Evolutionary conservation across 2,797 vertebrate genomes (phyloP).

Genomic region (Mus caroli): DNA sequence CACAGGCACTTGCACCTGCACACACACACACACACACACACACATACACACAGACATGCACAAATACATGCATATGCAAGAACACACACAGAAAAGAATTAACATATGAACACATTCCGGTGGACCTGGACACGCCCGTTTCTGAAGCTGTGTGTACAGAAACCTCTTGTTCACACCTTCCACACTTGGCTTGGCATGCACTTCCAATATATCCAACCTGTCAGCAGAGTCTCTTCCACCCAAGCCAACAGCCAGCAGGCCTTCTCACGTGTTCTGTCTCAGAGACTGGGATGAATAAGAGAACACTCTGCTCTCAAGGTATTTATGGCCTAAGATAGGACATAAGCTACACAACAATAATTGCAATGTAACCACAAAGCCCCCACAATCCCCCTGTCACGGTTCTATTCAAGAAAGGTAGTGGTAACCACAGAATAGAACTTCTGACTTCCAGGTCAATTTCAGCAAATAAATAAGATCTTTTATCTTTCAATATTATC

Average conservation of each 20-base stretch:
- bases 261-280: not conserved
- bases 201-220: rapidly evolving
- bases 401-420: not conserved
- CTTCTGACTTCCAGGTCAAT: not conserved
- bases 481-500: conserved; percentile 9
- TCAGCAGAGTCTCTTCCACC: rapidly evolving
- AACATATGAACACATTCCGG: not conserved
- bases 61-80: no score
- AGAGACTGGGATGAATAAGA: not conserved
- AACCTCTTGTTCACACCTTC: not conserved
- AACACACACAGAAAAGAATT: not conserved
- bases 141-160: not conserved
- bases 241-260: not conserved
- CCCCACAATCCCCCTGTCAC: not conserved
- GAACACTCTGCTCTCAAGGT: not conserved
- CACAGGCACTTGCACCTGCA: not conserved
- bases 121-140: not conserved
- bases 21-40: not conserved
- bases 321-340: not conserved
- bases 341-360: not conserved
- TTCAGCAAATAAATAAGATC: not conserved
- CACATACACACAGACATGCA: no score
- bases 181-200: rapidly evolving
- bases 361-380: not conserved
- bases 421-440: not conserved